Evolutionary conservation across 2,888 invertebrate species (phyloP), one percentile per base, ranked within the genome.

Genomic region (Adelognathus sp.): DNA sequence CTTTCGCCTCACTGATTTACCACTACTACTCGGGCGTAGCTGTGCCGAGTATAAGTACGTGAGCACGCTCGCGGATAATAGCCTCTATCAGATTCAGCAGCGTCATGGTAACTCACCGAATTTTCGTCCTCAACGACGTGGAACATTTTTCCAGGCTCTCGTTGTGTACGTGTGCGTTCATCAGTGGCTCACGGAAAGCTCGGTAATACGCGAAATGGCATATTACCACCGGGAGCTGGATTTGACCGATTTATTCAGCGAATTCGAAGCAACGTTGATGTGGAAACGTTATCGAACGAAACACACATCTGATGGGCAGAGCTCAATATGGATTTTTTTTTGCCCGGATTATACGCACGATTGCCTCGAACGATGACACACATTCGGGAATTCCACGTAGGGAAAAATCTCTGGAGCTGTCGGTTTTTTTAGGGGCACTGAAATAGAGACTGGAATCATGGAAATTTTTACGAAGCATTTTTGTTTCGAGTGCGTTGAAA

Each of bases 331-430:
- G 5, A n/a, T 24, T 60, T 36, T 18, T 54, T n/a, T n/a, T n/a
- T n/a, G n/a, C n/a, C 41, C 33, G 70, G 58, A 58, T 70, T 50
- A 60, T 16, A 39, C 7, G 5, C 33, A 41, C n/a, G 69, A 70
- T 33, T 66, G 24, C 58, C 46, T 41, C 29, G 56, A 52, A 14
- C 6, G 14, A 14, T 14, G 14, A 41, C 6, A 5, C 14, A 14
- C 14, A 16, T 11, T 14, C 6, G 14, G n/a, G 6, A 9, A 41
- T 41, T 41, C n/a, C 16, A 41, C 5, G 1, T 14, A 14, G 11
- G 14, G 3, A 14, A 41, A 14, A 14, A 6, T 14, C 4, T 41
- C 39, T n/a, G n/a, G n/a, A n/a, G n/a, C n/a, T n/a, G n/a, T n/a
- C n/a, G n/a, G n/a, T n/a, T n/a, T n/a, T n/a, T n/a, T n/a, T n/a